A percentile compares a stretch with the other conserved stretches of the same genome.
These are phyloP conservation scores for Conchocele bisecta DNA, from an alignment of 2,888 invertebrate species.

Conservation along the genomic window DNA sequence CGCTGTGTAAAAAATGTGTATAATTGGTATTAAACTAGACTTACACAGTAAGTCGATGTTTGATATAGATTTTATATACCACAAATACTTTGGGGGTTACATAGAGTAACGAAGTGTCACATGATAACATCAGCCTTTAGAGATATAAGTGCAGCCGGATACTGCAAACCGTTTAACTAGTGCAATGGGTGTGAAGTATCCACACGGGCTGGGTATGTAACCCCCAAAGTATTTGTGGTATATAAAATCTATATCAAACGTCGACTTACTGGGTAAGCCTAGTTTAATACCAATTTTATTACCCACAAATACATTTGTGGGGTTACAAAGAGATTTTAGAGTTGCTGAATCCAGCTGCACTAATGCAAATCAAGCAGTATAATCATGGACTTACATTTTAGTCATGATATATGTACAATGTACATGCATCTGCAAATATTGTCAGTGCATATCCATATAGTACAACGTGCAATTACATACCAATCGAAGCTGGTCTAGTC, in stretches of 20 bases:
- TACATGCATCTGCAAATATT: not conserved
- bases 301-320: slow-evolving; percentile 1
- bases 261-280: slow-evolving; percentile 3
- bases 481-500: no score
- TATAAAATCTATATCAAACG: slow-evolving; percentile 1
- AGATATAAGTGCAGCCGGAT: not conserved
- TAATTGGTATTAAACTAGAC: slow-evolving; percentile 3
- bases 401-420: not conserved
- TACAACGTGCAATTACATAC: no score
- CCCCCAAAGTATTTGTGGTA: slow-evolving; percentile 1
- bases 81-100: slow-evolving; percentile 1
- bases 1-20: no score
- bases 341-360: not conserved
- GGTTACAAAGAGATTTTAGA: slow-evolving; percentile 1
- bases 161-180: not conserved
- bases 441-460: not conserved
- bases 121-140: not conserved
- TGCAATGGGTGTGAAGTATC: not conserved
- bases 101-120: not conserved
- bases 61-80: slow-evolving; percentile 7
- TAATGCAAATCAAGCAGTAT: not conserved
- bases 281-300: slow-evolving; percentile 2
- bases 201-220: not conserved
- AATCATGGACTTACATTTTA: no score
- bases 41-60: slow-evolving; percentile 7